Evolutionary conservation across 2,113 vertebrate species (phyloP).

Genomic region (Zosterops pallidus): DNA sequence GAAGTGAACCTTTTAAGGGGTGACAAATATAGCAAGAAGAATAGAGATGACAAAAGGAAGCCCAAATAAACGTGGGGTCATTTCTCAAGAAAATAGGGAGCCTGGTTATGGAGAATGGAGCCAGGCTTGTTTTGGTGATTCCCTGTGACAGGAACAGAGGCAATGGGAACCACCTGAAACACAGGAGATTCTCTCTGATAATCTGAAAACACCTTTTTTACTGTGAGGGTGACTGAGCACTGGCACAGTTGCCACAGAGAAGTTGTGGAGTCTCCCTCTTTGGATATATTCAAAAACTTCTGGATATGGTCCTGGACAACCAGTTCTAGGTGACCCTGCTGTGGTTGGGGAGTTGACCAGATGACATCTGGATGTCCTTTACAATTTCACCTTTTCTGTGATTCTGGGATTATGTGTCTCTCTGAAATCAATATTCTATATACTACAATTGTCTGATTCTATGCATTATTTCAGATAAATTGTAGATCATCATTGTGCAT

Average conservation of each 20-base stretch:
- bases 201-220: not conserved
- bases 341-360: not conserved
- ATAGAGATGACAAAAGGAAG: not conserved
- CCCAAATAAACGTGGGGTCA: not conserved
- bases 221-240: not conserved
- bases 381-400: not conserved
- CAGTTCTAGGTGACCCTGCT: not conserved
- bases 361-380: not conserved
- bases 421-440: not conserved
- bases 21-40: not conserved
- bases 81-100: not conserved
- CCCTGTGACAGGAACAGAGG: not conserved
- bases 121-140: not conserved
- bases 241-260: not conserved
- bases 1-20: not conserved
- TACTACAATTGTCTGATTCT: not conserved
- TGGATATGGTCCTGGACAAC: not conserved
- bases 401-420: not conserved
- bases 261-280: not conserved
- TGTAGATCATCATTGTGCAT: not conserved
- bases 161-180: not conserved
- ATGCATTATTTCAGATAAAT: not conserved
- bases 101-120: rapidly evolving
- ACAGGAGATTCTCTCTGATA: not conserved
- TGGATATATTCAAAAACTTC: not conserved